Evolutionary conservation across 2,888 invertebrate species (phyloP), one percentile per base, ranked within the genome.

Genomic region (Carpatolechia fugitivella): DNA sequence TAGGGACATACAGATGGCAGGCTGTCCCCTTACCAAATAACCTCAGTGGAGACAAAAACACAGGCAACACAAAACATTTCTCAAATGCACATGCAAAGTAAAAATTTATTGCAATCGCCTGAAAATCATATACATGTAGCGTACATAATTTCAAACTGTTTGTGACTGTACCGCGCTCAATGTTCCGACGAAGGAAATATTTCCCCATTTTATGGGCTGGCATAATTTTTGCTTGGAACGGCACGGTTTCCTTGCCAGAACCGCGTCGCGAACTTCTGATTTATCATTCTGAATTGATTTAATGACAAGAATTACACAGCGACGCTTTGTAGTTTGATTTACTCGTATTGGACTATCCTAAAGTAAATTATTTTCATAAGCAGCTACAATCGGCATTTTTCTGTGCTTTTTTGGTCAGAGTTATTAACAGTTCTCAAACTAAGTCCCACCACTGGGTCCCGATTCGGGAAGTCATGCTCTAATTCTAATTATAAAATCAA

Each of bases 271-370:
- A 44, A 24, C 44, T 44, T 10, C 59, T 62, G 63, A 69, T 72
- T 69, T 69, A 70, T 74, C 62, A 70, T 65, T 66, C 55, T 49
- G 64, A 74, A 71, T 75, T 76, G 70, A 74, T 74, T 71, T 69
- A 69, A 68, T 70, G 69, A 68, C 67, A 24, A 44, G n/a, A 29
- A 44, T 44, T 24, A 29, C 13, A 44, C 44, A 24, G n/a, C 13
- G 5, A 29, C 44, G 24, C 20, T 44, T 44, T 44, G 24, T n/a
- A 29, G 10, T 24, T 10, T 24, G 20, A 44, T 24, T 44, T 24
- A 24, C 24, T 44, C n/a, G 10, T 1, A n/a, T n/a, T n/a, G n/a
- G n/a, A n/a, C n/a, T n/a, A n/a, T n/a, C n/a, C n/a, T n/a, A n/a
- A n/a, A n/a, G n/a, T n/a, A n/a, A n/a, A n/a, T 1, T 4, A 29